phyloP scores from a whole-genome alignment of 1,140 invertebrate genomes.

The Aradophagus sp. region DNA sequence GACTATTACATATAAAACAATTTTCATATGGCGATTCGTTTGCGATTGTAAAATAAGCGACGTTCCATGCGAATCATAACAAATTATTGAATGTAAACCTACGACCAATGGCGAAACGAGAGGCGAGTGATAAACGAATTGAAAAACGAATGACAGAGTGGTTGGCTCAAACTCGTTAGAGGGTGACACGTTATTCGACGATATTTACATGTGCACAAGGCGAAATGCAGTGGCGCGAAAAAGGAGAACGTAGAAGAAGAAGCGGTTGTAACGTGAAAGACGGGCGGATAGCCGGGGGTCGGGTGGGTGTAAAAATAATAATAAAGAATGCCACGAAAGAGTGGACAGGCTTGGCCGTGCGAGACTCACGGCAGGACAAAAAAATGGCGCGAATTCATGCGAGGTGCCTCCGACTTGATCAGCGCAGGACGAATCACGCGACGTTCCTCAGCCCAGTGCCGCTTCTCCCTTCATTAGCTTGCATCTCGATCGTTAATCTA shows the following conservation, averaged over 20 bases:
- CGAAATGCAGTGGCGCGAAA: constrained; percentile 45
- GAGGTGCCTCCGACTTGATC: constrained; percentile 49
- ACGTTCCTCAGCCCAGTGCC: constrained; percentile 18
- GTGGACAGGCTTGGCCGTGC: constrained; percentile 25
- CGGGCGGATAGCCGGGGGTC: constrained; percentile 18
- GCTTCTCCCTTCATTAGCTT: constrained; percentile 35
- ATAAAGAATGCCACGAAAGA: constrained; percentile 48
- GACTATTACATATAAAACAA: too few species aligned
- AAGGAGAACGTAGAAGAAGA: constrained; percentile 21
- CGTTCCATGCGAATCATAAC: too few species aligned
- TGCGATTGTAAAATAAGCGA: too few species aligned
- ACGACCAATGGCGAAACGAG: too few species aligned
- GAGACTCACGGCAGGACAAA: constrained; percentile 37
- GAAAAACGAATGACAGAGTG: too few species aligned
- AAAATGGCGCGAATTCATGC: constrained; percentile 52
- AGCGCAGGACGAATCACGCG: constrained; percentile 47
- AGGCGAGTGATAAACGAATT: constrained; percentile 1
- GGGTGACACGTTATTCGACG: constrained; percentile 25
- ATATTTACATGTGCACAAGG: constrained; percentile 34
- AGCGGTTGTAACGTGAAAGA: constrained; percentile 29
- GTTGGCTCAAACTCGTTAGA: constrained; percentile 9
- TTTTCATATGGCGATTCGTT: too few species aligned
- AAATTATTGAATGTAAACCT: too few species aligned
- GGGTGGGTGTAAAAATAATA: constrained; percentile 51
- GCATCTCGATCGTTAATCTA: constrained; percentile 55